Evolutionary conservation across 2,888 invertebrate species (phyloP).

Genomic region (Malthinus seriepunctatus): DNA sequence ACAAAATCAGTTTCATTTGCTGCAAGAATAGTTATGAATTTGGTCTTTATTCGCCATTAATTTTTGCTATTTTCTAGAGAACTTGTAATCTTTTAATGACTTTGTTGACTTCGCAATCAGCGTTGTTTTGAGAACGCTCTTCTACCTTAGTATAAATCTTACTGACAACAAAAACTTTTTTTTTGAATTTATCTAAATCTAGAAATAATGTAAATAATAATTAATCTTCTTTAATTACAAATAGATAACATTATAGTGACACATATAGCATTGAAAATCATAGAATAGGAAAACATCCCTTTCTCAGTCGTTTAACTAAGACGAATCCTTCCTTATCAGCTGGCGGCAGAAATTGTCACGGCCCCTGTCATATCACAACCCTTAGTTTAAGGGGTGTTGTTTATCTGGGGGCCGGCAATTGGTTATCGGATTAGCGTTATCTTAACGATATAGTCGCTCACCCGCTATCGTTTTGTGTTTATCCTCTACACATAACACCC

Average conservation of each 20-base stretch:
- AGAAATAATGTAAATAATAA: background rate
- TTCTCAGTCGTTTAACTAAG: conserved; percentile 44
- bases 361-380: conserved; percentile 50
- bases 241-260: background rate
- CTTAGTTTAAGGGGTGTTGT: conserved; percentile 46
- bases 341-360: conserved; percentile 55
- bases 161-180: background rate
- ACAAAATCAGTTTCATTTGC: too few species aligned
- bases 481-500: conserved; percentile 29
- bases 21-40: too few species aligned
- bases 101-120: too few species aligned
- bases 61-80: too few species aligned
- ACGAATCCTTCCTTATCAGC: conserved; percentile 52
- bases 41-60: too few species aligned
- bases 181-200: background rate
- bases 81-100: too few species aligned
- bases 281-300: conserved; percentile 26
- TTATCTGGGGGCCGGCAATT: conserved; percentile 54
- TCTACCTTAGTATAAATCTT: too few species aligned
- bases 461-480: conserved; percentile 47
- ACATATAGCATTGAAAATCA: conserved; percentile 6
- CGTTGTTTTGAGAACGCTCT: too few species aligned
- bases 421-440: conserved; percentile 58
- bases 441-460: conserved; percentile 55
- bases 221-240: conserved; percentile 5